Base-by-base conservation (phyloP, 2,113 vertebrate species). In the Amphiprion ocellaris region DNA sequence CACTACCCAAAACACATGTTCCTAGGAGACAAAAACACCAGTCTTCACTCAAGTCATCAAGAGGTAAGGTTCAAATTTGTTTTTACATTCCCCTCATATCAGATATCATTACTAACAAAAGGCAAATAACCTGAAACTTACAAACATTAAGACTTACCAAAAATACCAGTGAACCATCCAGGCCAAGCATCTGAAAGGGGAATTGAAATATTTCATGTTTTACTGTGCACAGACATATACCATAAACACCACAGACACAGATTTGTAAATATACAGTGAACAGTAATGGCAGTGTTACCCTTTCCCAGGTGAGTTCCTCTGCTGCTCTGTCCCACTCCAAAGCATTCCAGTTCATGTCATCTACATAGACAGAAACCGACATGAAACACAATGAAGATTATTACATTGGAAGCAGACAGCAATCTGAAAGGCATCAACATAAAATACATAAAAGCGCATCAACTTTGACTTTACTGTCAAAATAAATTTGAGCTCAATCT, bases 301-400 rank as follows among this genome's bases (percentile, higher is more conserved):
- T 94, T 87, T 99, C 98, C 98, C 98, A 99, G 2, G 98, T 99
- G 61, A 99, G 97, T 56, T 99, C 98, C 90, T 99, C 98, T 9
- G 98, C 98, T 56, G 98, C 98, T 90, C 98, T 95, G 88, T 99
- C 98, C 98, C 98, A 99, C 85, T 99, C 98, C 89, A 99, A 89
- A 60, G 98, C 98, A 82, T 99, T 99, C 98, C 98, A 99, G 84
- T 99, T 99, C 97, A 99, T 98, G 86, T 99, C 98, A 93, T 99
- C 98, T 99, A 66, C 14, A 69, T 12, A 74, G 17, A 81, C 16
- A 83, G 2, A 69, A 0, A 64, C 15, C 15, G 11, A 19, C 12
- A 10, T 60, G 2, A 72, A 67, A 72, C 2, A 2, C 2, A 28
- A 4, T 15, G 7, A 67, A 28, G 30, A 6, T 30, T 30, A 60